Percentiles rank a stretch among this genome's conserved stretches.
These are phyloP conservation scores for Microchirus variegatus DNA, from an alignment of 2,797 vertebrate species.

Conservation along the genomic window DNA sequence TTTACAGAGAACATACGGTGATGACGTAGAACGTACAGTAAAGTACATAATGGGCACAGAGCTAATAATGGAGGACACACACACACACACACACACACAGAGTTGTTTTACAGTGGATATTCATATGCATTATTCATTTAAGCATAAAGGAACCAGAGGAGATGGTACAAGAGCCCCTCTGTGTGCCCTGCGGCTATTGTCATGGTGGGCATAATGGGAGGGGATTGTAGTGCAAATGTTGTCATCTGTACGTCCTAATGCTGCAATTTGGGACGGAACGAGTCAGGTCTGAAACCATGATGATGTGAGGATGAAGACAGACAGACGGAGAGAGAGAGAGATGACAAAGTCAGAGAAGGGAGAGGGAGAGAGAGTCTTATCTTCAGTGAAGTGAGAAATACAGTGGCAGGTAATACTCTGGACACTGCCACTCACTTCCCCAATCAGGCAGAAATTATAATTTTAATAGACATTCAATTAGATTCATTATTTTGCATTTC, in stretches of 20 bases:
- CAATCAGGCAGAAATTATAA: conserved; percentile 62
- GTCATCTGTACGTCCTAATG: conserved; percentile 64
- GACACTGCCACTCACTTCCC: conserved; percentile 63
- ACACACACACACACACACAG: conserved; percentile 19
- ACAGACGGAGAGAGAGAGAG: conserved; percentile 8
- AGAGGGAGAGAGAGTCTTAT: conserved; percentile 14
- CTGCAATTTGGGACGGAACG: conserved; percentile 47
- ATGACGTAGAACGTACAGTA: conserved; percentile 47
- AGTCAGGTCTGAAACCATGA: conserved; percentile 22
- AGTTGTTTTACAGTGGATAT: conserved; percentile 58
- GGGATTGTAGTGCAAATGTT: conserved; percentile 66
- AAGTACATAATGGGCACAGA: conserved; percentile 47
- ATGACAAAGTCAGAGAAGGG: conserved; percentile 27
- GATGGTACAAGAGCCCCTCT: conserved; percentile 63
- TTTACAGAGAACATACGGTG: conserved; percentile 35
- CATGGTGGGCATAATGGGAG: conserved; percentile 66
- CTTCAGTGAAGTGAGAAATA: conserved; percentile 40
- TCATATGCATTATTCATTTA: conserved; percentile 68
- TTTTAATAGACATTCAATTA: conserved; percentile 73
- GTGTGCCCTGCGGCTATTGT: conserved; percentile 66
- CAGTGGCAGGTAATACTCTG: conserved; percentile 59
- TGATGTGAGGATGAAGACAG: conserved; percentile 32
- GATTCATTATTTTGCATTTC: conserved; percentile 65
- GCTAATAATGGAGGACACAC: conserved; percentile 53
- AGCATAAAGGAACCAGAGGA: conserved; percentile 62